Conservation (phyloP, 2,797 vertebrate genomes). For the Chiropotes sagulatus region DNA sequence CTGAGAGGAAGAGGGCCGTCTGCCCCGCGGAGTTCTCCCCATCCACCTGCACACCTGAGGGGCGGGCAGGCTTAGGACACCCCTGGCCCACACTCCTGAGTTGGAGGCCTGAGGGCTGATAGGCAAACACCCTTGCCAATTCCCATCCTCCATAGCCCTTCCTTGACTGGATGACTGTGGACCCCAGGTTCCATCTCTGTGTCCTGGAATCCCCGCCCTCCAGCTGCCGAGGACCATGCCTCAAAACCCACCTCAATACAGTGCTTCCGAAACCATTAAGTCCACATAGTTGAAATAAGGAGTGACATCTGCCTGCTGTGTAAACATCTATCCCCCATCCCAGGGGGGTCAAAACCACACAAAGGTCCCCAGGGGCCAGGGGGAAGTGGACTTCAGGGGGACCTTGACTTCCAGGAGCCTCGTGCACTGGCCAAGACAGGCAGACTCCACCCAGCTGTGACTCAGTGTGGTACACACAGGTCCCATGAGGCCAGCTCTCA, state of each 20-base stretch:
- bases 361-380: not conserved
- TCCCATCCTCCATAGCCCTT: not conserved
- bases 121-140: not conserved
- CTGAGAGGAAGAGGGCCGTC: constrained; percentile 82
- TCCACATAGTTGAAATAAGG: not conserved
- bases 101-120: not conserved
- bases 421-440: not conserved
- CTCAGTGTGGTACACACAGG: not conserved
- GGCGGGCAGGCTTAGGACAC: not conserved
- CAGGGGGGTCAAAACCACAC: not conserved
- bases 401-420: not conserved
- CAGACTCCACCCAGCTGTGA: not conserved
- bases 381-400: not conserved
- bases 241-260: not conserved
- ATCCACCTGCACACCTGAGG: constrained; percentile 80
- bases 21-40: constrained; percentile 83
- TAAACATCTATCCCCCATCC: not conserved
- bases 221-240: not conserved
- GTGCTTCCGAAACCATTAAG: not conserved
- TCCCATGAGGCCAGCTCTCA: not conserved
- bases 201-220: not conserved
- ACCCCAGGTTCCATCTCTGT: not conserved
- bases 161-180: not conserved
- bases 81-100: not conserved
- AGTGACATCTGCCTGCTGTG: not conserved